Conservation (phyloP, 2,113 vertebrate genomes). For the Myiopsitta monachus region DNA sequence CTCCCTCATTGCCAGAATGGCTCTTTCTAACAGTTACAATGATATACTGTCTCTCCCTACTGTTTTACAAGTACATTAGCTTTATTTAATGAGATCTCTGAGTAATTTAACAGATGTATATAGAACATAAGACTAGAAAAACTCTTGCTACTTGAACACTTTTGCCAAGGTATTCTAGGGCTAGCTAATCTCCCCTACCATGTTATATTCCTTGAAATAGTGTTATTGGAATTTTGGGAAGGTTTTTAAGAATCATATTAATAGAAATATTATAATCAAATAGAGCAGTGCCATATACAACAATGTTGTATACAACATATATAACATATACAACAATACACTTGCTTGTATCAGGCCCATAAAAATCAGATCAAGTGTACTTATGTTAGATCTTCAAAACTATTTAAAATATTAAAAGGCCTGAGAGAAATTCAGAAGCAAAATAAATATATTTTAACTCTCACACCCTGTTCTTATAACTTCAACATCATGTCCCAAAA, state of each 20-base stretch:
- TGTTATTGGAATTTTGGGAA: constrained; percentile 65
- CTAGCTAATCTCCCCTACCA: constrained; percentile 56
- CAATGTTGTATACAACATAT: too few relatives aligned
- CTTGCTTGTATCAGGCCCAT: not conserved
- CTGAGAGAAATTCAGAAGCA: constrained; percentile 5
- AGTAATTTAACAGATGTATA: constrained; percentile 95
- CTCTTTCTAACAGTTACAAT: constrained; percentile 91
- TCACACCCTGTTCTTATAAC: not conserved
- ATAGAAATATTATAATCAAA: constrained; percentile 51
- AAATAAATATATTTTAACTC: constrained; percentile 28
- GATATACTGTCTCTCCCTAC: constrained; percentile 96
- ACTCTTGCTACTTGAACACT: constrained; percentile 78
- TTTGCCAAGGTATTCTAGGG: constrained; percentile 76
- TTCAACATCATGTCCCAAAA: not conserved
- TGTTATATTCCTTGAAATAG: constrained; percentile 46
- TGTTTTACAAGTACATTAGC: constrained; percentile 99
- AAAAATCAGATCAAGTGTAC: constrained; percentile 24
- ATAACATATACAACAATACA: not conserved
- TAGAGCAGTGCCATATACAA: not conserved
- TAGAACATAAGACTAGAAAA: constrained; percentile 85
- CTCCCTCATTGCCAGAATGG: constrained; percentile 82
- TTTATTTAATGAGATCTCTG: constrained; percentile 97
- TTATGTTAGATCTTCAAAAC: not conserved
- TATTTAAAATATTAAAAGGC: constrained; percentile 27
- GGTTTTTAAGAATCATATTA: constrained; percentile 64